Conservation (phyloP, 2,797 vertebrate genomes). For the Acanthopagrus latus region DNA sequence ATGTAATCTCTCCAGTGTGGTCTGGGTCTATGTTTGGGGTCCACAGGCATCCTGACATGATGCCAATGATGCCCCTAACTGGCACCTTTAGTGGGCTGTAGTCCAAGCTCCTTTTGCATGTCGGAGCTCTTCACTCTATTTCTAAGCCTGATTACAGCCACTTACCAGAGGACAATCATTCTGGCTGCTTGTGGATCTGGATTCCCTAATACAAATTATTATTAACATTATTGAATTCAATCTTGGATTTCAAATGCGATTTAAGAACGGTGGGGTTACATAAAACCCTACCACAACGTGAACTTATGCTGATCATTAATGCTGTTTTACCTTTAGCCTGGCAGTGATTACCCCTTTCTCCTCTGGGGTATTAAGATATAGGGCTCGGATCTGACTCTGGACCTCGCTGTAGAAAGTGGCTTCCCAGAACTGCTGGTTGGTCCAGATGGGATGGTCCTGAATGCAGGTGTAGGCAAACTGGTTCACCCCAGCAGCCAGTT, state of each 20-base stretch:
- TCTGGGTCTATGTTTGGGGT: background rate
- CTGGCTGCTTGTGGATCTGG: background rate
- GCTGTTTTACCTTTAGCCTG: slow-evolving; percentile 86
- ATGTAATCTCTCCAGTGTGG: background rate
- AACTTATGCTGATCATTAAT: background rate
- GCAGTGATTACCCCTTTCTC: slow-evolving; percentile 82
- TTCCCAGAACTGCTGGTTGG: slow-evolving; percentile 99
- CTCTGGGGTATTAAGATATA: slow-evolving; percentile 91
- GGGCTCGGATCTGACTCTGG: slow-evolving; percentile 93
- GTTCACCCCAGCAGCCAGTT: slow-evolving; percentile 94
- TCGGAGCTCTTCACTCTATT: background rate
- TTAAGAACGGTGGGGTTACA: no score
- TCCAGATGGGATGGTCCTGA: slow-evolving; percentile 98
- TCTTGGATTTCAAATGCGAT: no score
- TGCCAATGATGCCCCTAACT: background rate
- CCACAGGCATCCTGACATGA: background rate
- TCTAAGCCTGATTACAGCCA: background rate
- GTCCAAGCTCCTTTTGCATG: background rate
- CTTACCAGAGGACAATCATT: background rate
- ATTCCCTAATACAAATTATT: background rate
- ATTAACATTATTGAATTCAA: no score
- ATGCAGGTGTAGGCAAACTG: slow-evolving; percentile 99
- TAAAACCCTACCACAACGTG: background rate
- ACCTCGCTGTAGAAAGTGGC: slow-evolving; percentile 97
- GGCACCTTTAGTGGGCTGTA: background rate